These are phyloP conservation scores for Tonatia bakeri DNA, from an alignment of 2,113 vertebrate genomes.

Conservation along the genomic window DNA sequence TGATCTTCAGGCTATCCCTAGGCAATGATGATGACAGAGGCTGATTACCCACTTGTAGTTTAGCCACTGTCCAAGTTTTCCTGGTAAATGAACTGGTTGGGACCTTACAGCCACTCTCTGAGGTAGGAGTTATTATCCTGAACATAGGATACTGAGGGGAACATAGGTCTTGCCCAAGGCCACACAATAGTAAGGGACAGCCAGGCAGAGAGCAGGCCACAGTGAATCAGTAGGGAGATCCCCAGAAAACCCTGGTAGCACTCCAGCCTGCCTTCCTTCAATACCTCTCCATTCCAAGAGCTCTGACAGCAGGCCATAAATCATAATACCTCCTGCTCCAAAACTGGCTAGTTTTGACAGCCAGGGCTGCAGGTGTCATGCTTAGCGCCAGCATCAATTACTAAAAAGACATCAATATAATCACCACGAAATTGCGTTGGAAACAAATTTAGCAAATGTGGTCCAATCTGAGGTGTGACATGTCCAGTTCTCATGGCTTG, in stretches of 20 bases:
- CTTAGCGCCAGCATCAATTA: not conserved
- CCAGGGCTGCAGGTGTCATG: not conserved
- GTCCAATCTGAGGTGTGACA: not conserved
- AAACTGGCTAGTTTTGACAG: not conserved
- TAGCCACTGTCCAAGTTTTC: not conserved
- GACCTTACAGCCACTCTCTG: not conserved
- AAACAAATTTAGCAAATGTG: constrained; percentile 54
- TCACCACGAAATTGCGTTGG: constrained; percentile 51
- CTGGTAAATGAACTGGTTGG: not conserved
- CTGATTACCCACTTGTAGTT: not conserved
- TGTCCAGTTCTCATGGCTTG: not conserved
- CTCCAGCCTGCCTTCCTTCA: not conserved
- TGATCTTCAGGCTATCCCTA: not conserved
- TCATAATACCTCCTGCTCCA: not conserved
- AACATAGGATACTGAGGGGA: not conserved
- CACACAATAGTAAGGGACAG: not conserved
- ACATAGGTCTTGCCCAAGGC: not conserved
- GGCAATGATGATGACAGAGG: not conserved
- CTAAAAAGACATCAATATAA: constrained; percentile 20
- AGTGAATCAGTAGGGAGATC: accelerated
- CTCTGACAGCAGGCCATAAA: not conserved
- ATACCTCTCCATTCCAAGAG: too few relatives aligned
- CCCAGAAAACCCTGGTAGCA: not conserved
- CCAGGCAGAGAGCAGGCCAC: not conserved
- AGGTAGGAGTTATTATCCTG: too few relatives aligned